Evolutionary conservation across 2,888 invertebrate species (phyloP), one percentile per base, ranked within the genome.

Genomic region (Drosophila stalkeri): DNA sequence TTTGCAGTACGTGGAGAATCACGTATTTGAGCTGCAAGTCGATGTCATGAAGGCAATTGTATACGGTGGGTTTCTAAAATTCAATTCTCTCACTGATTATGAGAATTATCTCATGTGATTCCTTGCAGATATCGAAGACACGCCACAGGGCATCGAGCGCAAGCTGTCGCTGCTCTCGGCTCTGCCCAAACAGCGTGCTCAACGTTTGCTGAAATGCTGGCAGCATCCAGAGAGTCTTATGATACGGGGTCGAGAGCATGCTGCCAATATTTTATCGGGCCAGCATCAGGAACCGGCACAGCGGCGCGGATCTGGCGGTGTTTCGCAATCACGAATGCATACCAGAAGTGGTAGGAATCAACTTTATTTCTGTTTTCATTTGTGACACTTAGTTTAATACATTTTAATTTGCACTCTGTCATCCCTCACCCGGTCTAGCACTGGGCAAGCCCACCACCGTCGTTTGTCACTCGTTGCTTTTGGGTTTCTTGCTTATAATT

Each of bases 21-120:
- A 97, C 91, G 97, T 97, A 49, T 96, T 98, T 82, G 97, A 97
- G 90, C 93, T 98, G 77, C 98, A 97, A 93, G 96, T 97, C 33
- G 97, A 97, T 90, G 97, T 97, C 2, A 96, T 97, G 94, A 97
- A 97, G 94, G 95, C 95, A 47, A 97, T 97, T 74, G 95, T 97
- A 92, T 95, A 95, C 82, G 96, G 97, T 97, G 90, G 91, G 93
- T 63, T 9, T 43, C 1, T 1, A 20, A 0, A 18, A 3, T 0
- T 1, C 7, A n/a, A 11, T 43, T 35, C 14, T 51, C 2, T 14
- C 14, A 2, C 1, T 35, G 14, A 33, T 20, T 4, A 18, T 18
- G 18, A 0, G 33, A 18, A 2, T 14, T 0, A 33, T 9, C 8
- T n/a, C 2, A 39, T 43, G 5, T 6, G 2, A 7, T 43, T 2